phyloP scores from a whole-genome alignment of 2,888 invertebrate species.

The Ditula angustiorana region DNA sequence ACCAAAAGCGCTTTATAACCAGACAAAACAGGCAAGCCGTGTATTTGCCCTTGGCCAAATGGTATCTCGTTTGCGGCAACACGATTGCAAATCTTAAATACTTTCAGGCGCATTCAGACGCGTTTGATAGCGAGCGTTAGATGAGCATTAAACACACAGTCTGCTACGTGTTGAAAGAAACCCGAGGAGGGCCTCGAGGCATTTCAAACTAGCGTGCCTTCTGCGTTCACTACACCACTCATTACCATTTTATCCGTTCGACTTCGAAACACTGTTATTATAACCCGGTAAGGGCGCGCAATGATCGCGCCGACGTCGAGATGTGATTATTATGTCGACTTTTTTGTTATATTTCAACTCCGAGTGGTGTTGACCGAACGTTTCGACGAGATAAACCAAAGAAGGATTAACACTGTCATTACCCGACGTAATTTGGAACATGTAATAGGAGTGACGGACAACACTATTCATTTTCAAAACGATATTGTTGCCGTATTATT shows the following conservation, averaged over 20 bases:
- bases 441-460: slow-evolving; percentile 18
- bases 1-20: slow-evolving; percentile 47
- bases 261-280: slow-evolving; percentile 78
- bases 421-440: slow-evolving; percentile 47
- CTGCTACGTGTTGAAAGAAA: slow-evolving; percentile 82
- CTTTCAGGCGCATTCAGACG: slow-evolving; percentile 66
- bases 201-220: slow-evolving; percentile 70
- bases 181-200: slow-evolving; percentile 68
- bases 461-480: slow-evolving; percentile 10
- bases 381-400: slow-evolving; percentile 49
- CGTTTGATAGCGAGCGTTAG: slow-evolving; percentile 73
- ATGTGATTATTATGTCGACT: slow-evolving; percentile 59
- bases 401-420: slow-evolving; percentile 52
- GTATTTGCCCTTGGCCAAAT: slow-evolving; percentile 76
- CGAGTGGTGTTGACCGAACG: slow-evolving; percentile 49
- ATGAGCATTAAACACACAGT: slow-evolving; percentile 79
- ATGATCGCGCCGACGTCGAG: slow-evolving; percentile 70
- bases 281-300: slow-evolving; percentile 74
- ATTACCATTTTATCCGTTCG: slow-evolving; percentile 78
- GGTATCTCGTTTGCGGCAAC: slow-evolving; percentile 76
- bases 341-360: slow-evolving; percentile 66
- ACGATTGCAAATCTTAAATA: slow-evolving; percentile 75
- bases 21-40: slow-evolving; percentile 56
- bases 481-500: not conserved
- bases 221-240: slow-evolving; percentile 64